Evolutionary conservation across 2,797 vertebrate species (phyloP).

Genomic region (Acestrorhynchus altus): DNA sequence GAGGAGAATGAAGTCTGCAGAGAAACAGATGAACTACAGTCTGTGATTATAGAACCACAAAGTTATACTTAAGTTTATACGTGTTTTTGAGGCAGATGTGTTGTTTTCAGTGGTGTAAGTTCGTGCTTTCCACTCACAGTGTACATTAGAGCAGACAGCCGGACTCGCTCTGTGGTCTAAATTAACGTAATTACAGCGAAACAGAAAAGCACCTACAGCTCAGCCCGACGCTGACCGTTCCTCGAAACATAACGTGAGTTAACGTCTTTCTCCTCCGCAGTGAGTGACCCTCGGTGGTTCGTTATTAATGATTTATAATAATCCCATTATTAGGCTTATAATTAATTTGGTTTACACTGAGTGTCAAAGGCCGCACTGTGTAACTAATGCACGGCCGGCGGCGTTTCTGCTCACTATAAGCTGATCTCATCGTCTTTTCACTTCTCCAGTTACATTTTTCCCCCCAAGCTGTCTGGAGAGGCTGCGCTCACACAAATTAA

Average conservation of each 20-base stretch:
- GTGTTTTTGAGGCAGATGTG: neutral
- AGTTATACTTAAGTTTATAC: no score
- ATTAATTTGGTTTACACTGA: constrained; percentile 61
- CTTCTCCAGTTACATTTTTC: constrained; percentile 81
- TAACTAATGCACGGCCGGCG: constrained; percentile 71
- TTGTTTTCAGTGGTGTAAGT: neutral
- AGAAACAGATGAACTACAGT: no score
- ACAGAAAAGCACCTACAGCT: neutral
- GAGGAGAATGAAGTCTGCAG: no score
- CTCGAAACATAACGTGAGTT: neutral
- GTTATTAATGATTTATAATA: constrained; percentile 53
- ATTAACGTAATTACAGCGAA: neutral
- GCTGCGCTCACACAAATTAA: constrained; percentile 84
- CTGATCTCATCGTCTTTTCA: constrained; percentile 67
- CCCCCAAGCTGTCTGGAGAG: constrained; percentile 73
- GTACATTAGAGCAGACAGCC: neutral
- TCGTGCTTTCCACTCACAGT: neutral
- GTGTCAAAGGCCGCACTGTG: constrained; percentile 73
- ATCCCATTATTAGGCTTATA: constrained; percentile 68
- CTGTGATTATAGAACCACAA: no score
- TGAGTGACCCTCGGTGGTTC: constrained; percentile 1
- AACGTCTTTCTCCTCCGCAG: neutral
- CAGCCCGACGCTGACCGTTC: neutral
- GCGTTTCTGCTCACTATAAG: constrained; percentile 70
- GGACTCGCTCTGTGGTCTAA: neutral